Base-by-base conservation (phyloP, 2,113 vertebrate species). In the Channa maculata region DNA sequence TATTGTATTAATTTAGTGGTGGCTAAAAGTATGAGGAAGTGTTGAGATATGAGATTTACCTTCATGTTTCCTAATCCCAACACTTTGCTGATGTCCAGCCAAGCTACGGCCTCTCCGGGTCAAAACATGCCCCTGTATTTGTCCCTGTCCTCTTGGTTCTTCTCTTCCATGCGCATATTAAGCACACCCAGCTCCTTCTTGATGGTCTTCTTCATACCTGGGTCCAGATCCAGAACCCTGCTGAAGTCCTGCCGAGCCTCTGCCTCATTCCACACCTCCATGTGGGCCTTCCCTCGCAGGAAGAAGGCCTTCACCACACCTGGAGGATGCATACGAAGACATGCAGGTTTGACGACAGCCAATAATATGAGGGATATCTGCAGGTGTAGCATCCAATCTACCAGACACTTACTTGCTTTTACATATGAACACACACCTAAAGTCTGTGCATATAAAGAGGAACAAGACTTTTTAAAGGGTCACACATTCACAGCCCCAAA, bases 241-340 rank as follows among this genome's bases (percentile, higher is more conserved):
- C 88, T 86, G 83, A 95, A 95, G 90, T 95, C 94, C 1, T 93
- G 92, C 72, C 90, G 94, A 65, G 95, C 94, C 79, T 96, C 94
- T 0, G 86, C 91, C 80, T 96, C 95, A 0, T 96, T 95, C 95
- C 96, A 96, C 75, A 96, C 96, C 78, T 96, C 95, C 0, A 92
- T 74, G 10, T 97, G 94, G 3, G 96, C 96, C 71, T 95, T 95
- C n/a, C 92, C 96, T 9, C 96, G 89, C 82, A 97, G 63, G 70
- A 90, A 97, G 86, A 92, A 96, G n/a, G 96, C 96, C 80, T 97
- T 97, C 49, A 77, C 79, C 0, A 74, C 71, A 3, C 96, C 96
- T 92, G 55, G 1, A 59, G 43, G 52, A 48, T 45, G 39, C 62
- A 57, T 5, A 50, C 7, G 65, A 46, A 48, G 48, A 46, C 36